Evolutionary conservation across 2,113 vertebrate genomes (phyloP).

Genomic region (Glaucidium brasilianum): DNA sequence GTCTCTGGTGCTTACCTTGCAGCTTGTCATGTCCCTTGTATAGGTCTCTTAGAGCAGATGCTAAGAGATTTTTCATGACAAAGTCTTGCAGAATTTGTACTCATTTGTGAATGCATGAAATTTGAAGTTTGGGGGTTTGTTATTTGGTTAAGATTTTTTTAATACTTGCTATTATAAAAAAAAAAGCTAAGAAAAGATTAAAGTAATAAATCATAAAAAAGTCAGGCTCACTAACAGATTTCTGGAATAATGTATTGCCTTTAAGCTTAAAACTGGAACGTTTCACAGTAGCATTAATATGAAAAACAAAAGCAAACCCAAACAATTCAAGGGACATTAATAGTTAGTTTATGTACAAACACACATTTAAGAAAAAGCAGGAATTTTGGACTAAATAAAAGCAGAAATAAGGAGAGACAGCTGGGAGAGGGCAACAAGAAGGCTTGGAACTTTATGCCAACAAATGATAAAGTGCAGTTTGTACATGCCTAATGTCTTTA

Average conservation of each 20-base stretch:
- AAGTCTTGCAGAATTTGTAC: neutral
- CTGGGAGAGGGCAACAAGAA: neutral
- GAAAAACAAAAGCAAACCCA: slow-evolving; percentile 6
- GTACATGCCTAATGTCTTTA: slow-evolving; percentile 21
- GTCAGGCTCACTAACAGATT: neutral
- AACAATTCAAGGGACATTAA: slow-evolving; percentile 16
- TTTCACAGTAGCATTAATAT: neutral
- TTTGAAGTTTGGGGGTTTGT: neutral
- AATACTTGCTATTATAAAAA: neutral
- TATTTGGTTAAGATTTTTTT: neutral
- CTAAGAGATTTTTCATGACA: neutral
- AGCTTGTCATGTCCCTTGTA: neutral
- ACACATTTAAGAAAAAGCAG: neutral
- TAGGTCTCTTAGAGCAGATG: neutral
- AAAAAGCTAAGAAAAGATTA: neutral
- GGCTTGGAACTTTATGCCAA: neutral
- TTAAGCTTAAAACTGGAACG: neutral
- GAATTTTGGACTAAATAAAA: slow-evolving; percentile 4
- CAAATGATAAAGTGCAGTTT: neutral
- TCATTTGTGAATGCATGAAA: neutral
- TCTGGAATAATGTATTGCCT: neutral
- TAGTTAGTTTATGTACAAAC: neutral
- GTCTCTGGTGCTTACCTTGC: neutral
- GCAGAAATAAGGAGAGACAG: slow-evolving; percentile 11
- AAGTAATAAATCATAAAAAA: neutral